A percentile compares a stretch with the other conserved stretches of the same genome.
These are phyloP conservation scores for Salmo trutta DNA, from an alignment of 2,797 vertebrate genomes.

Conservation along the genomic window DNA sequence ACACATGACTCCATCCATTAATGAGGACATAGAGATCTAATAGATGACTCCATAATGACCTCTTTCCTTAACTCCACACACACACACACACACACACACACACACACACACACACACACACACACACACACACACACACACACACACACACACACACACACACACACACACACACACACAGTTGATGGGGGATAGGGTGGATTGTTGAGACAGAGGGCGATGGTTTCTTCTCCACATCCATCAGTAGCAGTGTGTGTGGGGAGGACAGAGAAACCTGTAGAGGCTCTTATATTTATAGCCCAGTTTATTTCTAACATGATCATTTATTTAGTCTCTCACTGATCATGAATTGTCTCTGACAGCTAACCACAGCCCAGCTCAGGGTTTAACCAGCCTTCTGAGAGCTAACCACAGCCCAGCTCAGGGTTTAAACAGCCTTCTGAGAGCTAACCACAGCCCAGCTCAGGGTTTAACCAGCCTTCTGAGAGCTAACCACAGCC, in stretches of 20 bases:
- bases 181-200: slow-evolving; percentile 42
- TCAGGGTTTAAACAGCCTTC: no score
- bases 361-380: no score
- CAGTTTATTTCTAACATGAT: slow-evolving; percentile 32
- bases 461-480: no score
- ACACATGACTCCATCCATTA: slow-evolving; percentile 43
- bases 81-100: neutral
- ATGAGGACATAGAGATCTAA: slow-evolving; percentile 35
- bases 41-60: slow-evolving; percentile 41
- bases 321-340: slow-evolving; percentile 41
- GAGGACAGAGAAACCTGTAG: slow-evolving; percentile 48
- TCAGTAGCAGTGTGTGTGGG: slow-evolving; percentile 42
- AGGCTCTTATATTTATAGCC: slow-evolving; percentile 50
- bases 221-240: slow-evolving; percentile 65
- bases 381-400: no score
- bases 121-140: neutral
- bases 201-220: slow-evolving; percentile 63
- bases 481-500: no score
- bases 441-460: no score
- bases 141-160: neutral
- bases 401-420: no score
- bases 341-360: slow-evolving; percentile 9
- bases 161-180: neutral
- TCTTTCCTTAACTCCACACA: slow-evolving; percentile 16
- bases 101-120: neutral